Evolutionary conservation across 2,113 vertebrate genomes (phyloP).

Genomic region (Hymenochirus boettgeri): DNA sequence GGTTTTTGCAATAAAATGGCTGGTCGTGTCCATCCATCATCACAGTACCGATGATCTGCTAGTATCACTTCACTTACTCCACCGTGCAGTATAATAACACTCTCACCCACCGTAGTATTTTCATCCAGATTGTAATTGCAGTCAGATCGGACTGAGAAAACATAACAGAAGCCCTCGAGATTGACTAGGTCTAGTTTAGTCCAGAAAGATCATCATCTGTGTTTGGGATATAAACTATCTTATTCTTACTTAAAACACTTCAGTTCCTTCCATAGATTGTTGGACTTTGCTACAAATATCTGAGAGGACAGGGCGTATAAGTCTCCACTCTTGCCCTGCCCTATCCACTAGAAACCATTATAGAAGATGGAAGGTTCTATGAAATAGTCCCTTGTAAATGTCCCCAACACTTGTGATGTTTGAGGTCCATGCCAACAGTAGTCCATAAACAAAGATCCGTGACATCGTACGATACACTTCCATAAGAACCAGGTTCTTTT

Average conservation of each 20-base stretch:
- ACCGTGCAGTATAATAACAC: conserved; percentile 20
- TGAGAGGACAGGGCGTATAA: neutral
- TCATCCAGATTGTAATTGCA: neutral
- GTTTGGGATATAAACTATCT: conserved; percentile 12
- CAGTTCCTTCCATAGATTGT: too few species aligned
- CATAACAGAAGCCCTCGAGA: neutral
- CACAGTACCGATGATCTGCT: conserved; percentile 15
- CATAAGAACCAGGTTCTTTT: conserved; percentile 12
- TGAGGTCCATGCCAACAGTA: conserved; percentile 12
- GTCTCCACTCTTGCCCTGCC: neutral
- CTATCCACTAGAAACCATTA: conserved; percentile 1
- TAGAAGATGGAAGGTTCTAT: neutral
- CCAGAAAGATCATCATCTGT: neutral
- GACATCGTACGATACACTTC: conserved; percentile 21
- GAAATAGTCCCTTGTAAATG: conserved; percentile 1
- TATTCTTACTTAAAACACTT: conserved; percentile 14
- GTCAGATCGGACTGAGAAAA: too few species aligned
- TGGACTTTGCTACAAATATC: too few species aligned
- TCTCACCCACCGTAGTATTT: conserved; percentile 1
- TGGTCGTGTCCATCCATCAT: conserved; percentile 28
- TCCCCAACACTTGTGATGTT: neutral
- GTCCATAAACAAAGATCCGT: conserved; percentile 27
- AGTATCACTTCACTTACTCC: conserved; percentile 2
- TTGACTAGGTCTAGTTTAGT: too few species aligned
- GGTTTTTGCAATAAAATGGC: conserved; percentile 38